Conservation (phyloP, 2,113 vertebrate genomes). For the Ptychochromis oligacanthus region DNA sequence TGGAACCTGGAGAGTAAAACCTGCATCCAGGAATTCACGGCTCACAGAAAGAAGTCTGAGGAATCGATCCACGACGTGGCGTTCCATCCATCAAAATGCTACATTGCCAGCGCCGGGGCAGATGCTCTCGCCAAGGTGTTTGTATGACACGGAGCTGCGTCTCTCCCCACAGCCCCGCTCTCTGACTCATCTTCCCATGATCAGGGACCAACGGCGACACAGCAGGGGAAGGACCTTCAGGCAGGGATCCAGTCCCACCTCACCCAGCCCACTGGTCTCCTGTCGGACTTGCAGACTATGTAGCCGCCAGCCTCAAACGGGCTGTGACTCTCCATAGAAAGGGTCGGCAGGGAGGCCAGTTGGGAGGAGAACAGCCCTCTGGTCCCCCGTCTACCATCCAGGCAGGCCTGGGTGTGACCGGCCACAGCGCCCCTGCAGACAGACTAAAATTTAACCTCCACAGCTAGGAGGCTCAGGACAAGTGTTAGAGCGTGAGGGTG, state of each 20-base stretch:
- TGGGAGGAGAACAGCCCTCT: slow-evolving; percentile 75
- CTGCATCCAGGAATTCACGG: slow-evolving; percentile 99
- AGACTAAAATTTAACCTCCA: slow-evolving; percentile 54
- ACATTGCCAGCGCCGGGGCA: slow-evolving; percentile 96
- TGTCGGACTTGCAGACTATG: slow-evolving; percentile 64
- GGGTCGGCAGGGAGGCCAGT: slow-evolving; percentile 77
- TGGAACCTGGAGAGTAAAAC: slow-evolving; percentile 99
- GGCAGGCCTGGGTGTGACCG: slow-evolving; percentile 90
- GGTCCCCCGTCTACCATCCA: slow-evolving; percentile 82
- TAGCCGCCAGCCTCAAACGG: slow-evolving; percentile 56
- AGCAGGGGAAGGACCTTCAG: slow-evolving; percentile 62
- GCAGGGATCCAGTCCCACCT: slow-evolving; percentile 61
- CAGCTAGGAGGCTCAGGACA: slow-evolving; percentile 71
- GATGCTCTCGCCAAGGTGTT: slow-evolving; percentile 99
- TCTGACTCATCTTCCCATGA: slow-evolving; percentile 81
- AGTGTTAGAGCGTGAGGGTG: slow-evolving; percentile 53
- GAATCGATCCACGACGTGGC: slow-evolving; percentile 98
- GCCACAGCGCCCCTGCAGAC: slow-evolving; percentile 72
- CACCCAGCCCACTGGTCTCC: slow-evolving; percentile 62
- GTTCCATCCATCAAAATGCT: slow-evolving; percentile 98
- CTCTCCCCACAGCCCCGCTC: slow-evolving; percentile 79
- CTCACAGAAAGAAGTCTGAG: slow-evolving; percentile 97
- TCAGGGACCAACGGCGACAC: slow-evolving; percentile 73
- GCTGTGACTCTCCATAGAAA: slow-evolving; percentile 64
- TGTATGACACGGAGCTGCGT: slow-evolving; percentile 88